These are phyloP conservation scores for Drosophila sp. DNA, from an alignment of 1,140 invertebrate genomes.

Conservation along the genomic window DNA sequence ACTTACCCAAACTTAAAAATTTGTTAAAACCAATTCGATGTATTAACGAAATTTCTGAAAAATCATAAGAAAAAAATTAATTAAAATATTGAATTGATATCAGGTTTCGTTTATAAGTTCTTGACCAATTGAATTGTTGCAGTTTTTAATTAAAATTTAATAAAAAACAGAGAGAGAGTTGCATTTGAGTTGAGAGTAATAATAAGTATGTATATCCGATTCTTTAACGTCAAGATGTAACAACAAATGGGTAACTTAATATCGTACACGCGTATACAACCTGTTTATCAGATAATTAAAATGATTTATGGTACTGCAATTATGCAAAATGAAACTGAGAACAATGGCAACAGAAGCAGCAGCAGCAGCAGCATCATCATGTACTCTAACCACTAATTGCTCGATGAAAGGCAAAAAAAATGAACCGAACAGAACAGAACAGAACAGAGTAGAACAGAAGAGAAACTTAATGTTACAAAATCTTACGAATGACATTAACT, in stretches of 20 bases:
- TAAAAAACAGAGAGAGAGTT: no score
- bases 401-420: background rate
- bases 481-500: conserved; percentile 5
- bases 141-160: background rate
- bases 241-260: conserved; percentile 24
- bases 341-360: conserved; percentile 12
- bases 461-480: background rate
- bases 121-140: no score
- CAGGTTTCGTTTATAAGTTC: no score
- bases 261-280: conserved; percentile 43
- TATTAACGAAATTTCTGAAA: no score
- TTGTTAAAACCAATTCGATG: no score
- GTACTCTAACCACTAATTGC: conserved; percentile 7
- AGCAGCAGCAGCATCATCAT: conserved; percentile 9
- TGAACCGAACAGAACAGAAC: background rate
- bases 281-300: conserved; percentile 69
- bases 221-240: background rate
- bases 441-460: background rate
- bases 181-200: background rate
- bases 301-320: conserved; percentile 58
- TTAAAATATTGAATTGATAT: no score
- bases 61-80: no score
- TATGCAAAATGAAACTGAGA: conserved; percentile 22
- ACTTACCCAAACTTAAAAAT: no score
- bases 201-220: background rate